A percentile compares a stretch with the other conserved stretches of the same genome.
phyloP scores from a whole-genome alignment of 2,888 invertebrate species.

The Cybosia mesomella region DNA sequence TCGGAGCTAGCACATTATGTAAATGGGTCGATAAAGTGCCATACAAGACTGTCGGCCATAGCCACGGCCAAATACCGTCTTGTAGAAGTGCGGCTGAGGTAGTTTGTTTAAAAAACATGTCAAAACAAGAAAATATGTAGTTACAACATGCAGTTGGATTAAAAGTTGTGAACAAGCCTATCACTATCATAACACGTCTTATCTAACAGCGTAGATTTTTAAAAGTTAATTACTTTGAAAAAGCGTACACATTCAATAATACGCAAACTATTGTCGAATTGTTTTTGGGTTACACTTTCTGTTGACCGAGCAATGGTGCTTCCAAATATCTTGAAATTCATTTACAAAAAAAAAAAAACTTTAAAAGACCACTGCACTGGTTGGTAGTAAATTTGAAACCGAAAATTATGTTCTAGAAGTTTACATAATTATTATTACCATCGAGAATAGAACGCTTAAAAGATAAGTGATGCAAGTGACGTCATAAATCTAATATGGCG shows the following conservation, averaged over 20 bases:
- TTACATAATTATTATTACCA: not conserved
- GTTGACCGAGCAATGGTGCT: constrained; percentile 16
- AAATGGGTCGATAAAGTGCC: no score
- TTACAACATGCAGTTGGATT: constrained; percentile 37
- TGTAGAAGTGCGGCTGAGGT: not conserved
- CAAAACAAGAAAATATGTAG: constrained; percentile 12
- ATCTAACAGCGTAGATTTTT: constrained; percentile 57
- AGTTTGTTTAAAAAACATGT: constrained; percentile 22
- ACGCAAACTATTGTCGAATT: constrained; percentile 63
- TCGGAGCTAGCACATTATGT: no score
- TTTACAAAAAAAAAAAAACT: not conserved
- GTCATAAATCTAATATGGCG: constrained; percentile 4
- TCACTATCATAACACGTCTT: constrained; percentile 52
- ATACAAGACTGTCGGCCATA: not conserved
- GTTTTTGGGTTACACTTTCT: constrained; percentile 43
- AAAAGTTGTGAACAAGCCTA: constrained; percentile 51
- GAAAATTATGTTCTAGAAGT: not conserved
- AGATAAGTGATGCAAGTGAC: not conserved
- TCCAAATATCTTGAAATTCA: constrained; percentile 38
- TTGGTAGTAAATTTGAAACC: no score
- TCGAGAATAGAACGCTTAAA: not conserved
- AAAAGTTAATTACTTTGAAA: constrained; percentile 52
- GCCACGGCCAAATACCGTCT: not conserved
- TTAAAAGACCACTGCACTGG: not conserved
- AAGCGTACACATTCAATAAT: constrained; percentile 57